Base-by-base conservation (phyloP, 2,888 invertebrate genomes). In the Eumerus sabulonum region DNA sequence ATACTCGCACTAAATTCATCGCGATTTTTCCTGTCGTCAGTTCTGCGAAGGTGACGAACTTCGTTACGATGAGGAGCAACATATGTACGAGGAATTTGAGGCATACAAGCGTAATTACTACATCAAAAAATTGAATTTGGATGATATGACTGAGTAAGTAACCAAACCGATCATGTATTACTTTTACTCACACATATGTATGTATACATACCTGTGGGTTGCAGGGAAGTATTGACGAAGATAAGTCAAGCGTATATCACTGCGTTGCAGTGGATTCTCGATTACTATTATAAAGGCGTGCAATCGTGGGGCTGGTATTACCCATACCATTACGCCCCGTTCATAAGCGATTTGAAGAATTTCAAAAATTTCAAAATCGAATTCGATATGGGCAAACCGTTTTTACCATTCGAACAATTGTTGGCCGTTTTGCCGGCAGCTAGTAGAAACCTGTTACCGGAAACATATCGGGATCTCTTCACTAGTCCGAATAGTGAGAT, bases 231-330 rank as follows among this genome's bases (percentile, higher is more conserved):
- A 7, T 89, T 97, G 84, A 91, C 92, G 14, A 92, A 92, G 40
- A 96, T 97, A 90, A 96, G 97, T 0, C 93, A 94, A 86, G 93
- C 95, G 56, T 99, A 98, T 87, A 94, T 99, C 9, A 91, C 94
- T 44, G 98, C 98, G 0, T 93, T 99, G 54, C 98, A 99, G 85
- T 99, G 99, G 99, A 97, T 97, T 86, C 90, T 99, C 14, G 92
- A 94, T 86, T 99, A 99, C 88, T 99, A 99, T 88, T 99, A 98
- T 89, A 94, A 96, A 85, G 99, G 99, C 5, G 96, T 98, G 48
- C 95, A 95, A 57, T 98, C 98, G 0, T 99, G 99, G 99, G 95
- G 96, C 35, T 99, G 99, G 99, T 98, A 92, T 89, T 99, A 98
- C 89, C 98, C 98, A 0, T 96, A 96, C 86, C 98, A 99, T 89